Base-by-base conservation (phyloP, 2,888 invertebrate species). In the Calameuta filiformis region DNA sequence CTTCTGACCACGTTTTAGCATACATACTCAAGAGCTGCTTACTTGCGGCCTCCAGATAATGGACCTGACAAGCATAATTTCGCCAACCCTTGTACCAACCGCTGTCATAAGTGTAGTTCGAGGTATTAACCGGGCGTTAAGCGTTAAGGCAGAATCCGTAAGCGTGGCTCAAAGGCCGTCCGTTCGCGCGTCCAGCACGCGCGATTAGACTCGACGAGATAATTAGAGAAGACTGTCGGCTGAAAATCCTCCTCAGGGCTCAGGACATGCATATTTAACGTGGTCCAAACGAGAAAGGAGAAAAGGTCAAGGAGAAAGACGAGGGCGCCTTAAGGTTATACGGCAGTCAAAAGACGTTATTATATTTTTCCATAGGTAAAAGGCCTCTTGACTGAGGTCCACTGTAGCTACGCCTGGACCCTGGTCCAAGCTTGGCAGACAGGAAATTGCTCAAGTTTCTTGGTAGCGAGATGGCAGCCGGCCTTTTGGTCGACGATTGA, bases 41-140 rank as follows among this genome's bases (percentile, higher is more conserved):
- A 83, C 80, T 81, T 76, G 79, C 82, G 84, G 81, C 83, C 81
- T 82, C 78, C 82, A 86, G 88, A 88, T 89, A 89, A 88, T 88
- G 88, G 88, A 88, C 83, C 88, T 89, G 89, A 89, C 89, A 89
- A 87, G 87, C 87, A 89, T 88, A 89, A 89, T 89, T 89, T 89
- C 83, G 84, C 86, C 85, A 84, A 89, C 89, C 89, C 89, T 89
- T 87, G 89, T 89, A 87, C 85, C 75, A 78, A 83, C 86, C 86
- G 86, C 86, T 89, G 89, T 88, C 89, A 87, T 87, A 86, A 88
- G 85, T 84, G 86, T 85, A 86, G 87, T 86, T 85, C 82, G 84
- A 85, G 87, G 86, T 85, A 87, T 87, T 88, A 87, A 86, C 87
- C 23, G 83, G 79, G 81, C 83, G 83, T 86, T 84, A 84, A 82